phyloP scores from a whole-genome alignment of 2,888 invertebrate genomes.

The Drosophila anomelani region DNA sequence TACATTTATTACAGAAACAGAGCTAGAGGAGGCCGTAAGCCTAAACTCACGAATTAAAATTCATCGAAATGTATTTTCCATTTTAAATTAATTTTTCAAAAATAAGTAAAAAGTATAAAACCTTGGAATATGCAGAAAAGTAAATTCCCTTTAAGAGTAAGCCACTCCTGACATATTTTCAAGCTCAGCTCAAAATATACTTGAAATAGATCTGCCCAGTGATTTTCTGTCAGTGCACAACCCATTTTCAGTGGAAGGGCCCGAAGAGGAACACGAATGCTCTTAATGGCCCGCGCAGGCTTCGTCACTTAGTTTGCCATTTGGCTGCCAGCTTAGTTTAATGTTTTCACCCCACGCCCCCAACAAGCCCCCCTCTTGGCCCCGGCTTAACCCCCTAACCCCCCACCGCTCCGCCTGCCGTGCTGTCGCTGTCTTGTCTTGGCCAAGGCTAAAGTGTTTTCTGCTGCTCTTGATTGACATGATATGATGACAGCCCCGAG shows the following conservation, averaged over 20 bases:
- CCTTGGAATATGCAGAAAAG: rapidly evolving
- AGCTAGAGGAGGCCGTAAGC: not conserved
- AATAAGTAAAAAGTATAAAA: not conserved
- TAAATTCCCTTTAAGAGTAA: not conserved
- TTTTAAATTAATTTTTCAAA: not conserved
- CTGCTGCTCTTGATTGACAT: constrained; percentile 67
- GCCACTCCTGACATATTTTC: not conserved
- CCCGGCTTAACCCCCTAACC: constrained; percentile 5
- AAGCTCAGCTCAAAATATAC: not conserved
- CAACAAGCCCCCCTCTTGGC: no score
- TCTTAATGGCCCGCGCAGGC: constrained; percentile 41
- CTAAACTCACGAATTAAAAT: not conserved
- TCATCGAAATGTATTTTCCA: not conserved
- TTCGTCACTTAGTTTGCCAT: constrained; percentile 64
- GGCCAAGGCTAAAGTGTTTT: constrained; percentile 58
- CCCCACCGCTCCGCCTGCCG: constrained; percentile 2
- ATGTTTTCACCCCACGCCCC: constrained; percentile 37
- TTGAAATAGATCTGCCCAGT: no score
- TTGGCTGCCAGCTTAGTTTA: constrained; percentile 66
- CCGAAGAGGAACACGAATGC: constrained; percentile 31
- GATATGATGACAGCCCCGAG: constrained; percentile 51
- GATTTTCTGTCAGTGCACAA: constrained; percentile 21
- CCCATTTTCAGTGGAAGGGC: constrained; percentile 26
- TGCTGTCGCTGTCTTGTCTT: constrained; percentile 31
- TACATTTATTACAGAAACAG: not conserved